phyloP scores from a whole-genome alignment of 2,797 vertebrate genomes.

The Channa striata region DNA sequence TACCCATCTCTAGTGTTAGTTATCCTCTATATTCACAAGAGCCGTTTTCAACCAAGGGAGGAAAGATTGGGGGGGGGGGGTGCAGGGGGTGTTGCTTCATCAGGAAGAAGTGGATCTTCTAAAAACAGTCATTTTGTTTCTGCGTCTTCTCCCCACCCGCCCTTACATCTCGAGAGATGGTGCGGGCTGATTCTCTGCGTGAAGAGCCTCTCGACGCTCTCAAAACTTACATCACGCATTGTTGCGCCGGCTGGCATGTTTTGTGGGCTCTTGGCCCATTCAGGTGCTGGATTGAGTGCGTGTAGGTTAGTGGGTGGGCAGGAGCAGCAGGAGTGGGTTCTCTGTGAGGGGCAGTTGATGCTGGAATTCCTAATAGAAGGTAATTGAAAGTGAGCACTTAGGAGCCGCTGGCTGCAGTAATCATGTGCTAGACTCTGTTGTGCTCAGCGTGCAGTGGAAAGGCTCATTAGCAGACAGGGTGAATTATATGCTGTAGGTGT shows the following conservation, averaged over 20 bases:
- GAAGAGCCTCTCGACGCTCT: conserved; percentile 73
- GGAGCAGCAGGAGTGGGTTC: conserved; percentile 75
- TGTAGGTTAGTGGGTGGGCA: conserved; percentile 77
- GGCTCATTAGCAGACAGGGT: conserved; percentile 45
- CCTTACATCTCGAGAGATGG: conserved; percentile 60
- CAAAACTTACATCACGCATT: conserved; percentile 77
- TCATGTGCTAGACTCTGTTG: conserved; percentile 75
- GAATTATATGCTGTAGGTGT: conserved; percentile 23
- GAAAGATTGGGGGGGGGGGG: neutral
- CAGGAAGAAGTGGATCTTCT: conserved; percentile 80
- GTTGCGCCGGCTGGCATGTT: conserved; percentile 60
- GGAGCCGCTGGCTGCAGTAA: conserved; percentile 61
- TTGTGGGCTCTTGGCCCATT: conserved; percentile 65
- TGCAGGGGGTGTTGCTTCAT: conserved; percentile 70
- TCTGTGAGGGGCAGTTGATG: conserved; percentile 63
- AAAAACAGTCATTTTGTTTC: conserved; percentile 73
- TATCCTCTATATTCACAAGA: conserved; percentile 68
- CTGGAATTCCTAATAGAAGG: conserved; percentile 78
- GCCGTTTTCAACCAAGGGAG: conserved; percentile 45
- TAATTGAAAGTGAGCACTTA: conserved; percentile 82
- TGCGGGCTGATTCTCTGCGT: conserved; percentile 59
- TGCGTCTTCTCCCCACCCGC: conserved; percentile 52
- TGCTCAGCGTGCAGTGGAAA: conserved; percentile 38
- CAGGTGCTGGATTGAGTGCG: conserved; percentile 68
- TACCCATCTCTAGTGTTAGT: conserved; percentile 66